Base-by-base conservation (phyloP, 2,888 invertebrate genomes). In the Isoperla grammatica region DNA sequence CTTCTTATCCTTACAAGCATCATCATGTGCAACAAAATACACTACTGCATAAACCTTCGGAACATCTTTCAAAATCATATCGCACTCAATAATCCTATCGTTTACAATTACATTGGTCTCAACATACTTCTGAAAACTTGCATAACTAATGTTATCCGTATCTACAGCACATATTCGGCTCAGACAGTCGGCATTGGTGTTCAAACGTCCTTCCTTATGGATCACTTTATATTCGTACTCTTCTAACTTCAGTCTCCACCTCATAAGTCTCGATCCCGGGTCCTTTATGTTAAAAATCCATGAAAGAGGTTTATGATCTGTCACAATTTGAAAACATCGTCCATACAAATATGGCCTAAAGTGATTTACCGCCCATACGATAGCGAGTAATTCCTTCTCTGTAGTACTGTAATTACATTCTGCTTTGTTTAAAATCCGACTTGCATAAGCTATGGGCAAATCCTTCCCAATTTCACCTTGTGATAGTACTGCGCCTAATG, bases 301-400 rank as follows among this genome's bases (percentile, higher is more conserved):
- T 29, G 57, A 55, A 1, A 72, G 63, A 0, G 70, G 70, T 58
- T 65, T 66, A 60, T 73, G 71, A 61, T 72, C 71, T 0, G 70
- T 71, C 1, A 68, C 61, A n/a, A 72, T 65, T 20, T 54, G 61
- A 55, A 71, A 70, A 46, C 62, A 65, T 58, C 63, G 45, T 1
- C 70, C 70, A 56, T 65, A 70, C 11, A 72, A 13, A 59, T 71
- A 71, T 0, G 68, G 68, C 40, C 68, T 46, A 50, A 68, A 70
- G 60, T 69, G 65, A 54, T 67, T 63, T 2, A 66, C 63, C 1
- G 65, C 67, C 65, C 66, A 67, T 0, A 69, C 63, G 8, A 70
- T 68, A 0, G 69, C 70, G 2, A 68, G 35, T 0, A 69, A 49
- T 62, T 71, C 69, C 54, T 66, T 66, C 54, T 69, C 69, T 1